These are phyloP conservation scores for Tokudaia muenninki DNA, from an alignment of 2,797 vertebrate genomes.

Conservation along the genomic window DNA sequence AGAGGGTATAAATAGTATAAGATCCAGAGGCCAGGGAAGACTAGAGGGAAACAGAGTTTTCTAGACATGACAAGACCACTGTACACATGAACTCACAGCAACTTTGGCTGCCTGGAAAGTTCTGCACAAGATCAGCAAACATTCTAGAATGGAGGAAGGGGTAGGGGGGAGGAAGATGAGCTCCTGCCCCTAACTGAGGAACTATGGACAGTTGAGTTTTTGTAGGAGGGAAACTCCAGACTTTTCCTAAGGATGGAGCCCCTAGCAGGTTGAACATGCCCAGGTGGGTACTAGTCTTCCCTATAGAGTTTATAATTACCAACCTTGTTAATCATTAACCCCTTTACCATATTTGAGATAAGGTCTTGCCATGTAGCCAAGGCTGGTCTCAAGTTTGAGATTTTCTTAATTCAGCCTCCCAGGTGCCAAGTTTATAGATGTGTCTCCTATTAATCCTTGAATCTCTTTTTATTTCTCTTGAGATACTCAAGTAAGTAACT, in stretches of 20 bases:
- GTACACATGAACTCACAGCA: neutral
- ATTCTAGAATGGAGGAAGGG: neutral
- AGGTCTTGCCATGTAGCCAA: neutral
- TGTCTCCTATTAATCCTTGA: neutral
- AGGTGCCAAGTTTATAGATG: neutral
- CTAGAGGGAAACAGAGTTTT: neutral
- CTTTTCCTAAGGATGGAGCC: neutral
- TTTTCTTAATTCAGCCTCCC: neutral
- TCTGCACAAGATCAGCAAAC: neutral
- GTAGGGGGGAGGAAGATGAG: neutral
- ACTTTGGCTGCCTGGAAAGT: neutral
- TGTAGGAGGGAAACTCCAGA: neutral
- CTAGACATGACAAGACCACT: neutral
- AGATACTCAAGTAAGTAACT: neutral
- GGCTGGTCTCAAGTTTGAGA: neutral
- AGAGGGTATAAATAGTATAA: neutral
- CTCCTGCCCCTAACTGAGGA: neutral
- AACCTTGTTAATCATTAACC: neutral
- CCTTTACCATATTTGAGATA: neutral
- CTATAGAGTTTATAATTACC: neutral
- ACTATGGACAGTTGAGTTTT: neutral
- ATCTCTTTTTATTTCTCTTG: neutral
- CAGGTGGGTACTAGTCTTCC: neutral
- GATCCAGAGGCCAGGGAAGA: neutral
- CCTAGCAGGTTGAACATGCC: neutral